Evolutionary conservation across 1,140 invertebrate species (phyloP).

Genomic region (Muscidifurax raptorellus): DNA sequence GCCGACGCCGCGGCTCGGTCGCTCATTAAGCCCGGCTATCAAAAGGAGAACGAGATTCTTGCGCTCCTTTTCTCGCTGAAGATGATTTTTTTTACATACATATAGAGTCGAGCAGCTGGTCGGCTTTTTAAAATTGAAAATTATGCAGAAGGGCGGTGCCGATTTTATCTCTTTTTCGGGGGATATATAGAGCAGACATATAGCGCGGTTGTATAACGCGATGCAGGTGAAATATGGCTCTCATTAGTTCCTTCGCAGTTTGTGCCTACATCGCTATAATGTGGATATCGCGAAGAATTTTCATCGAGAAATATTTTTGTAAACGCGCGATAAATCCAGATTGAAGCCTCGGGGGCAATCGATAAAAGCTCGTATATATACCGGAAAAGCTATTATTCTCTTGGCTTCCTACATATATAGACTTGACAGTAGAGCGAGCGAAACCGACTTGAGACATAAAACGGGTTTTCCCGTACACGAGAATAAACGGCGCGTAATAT

Average conservation of each 20-base stretch:
- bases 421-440: background rate
- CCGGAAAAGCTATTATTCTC: background rate
- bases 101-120: background rate
- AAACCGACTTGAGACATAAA: background rate
- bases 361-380: background rate
- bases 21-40: constrained; percentile 14
- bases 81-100: background rate
- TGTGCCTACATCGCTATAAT: too few species aligned
- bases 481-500: background rate
- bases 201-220: too few species aligned
- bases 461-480: background rate
- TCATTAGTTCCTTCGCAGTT: background rate
- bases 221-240: background rate
- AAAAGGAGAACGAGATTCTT: constrained; percentile 22
- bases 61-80: background rate
- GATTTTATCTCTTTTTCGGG: background rate
- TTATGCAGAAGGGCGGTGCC: background rate
- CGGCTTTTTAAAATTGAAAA: constrained; percentile 2
- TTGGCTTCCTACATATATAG: too few species aligned
- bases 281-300: too few species aligned
- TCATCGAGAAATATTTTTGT: too few species aligned
- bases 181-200: too few species aligned
- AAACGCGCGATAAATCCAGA: background rate
- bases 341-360: background rate
- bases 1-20: background rate